Evolutionary conservation across 2,888 invertebrate species (phyloP).

Genomic region (Drosophila merina): DNA sequence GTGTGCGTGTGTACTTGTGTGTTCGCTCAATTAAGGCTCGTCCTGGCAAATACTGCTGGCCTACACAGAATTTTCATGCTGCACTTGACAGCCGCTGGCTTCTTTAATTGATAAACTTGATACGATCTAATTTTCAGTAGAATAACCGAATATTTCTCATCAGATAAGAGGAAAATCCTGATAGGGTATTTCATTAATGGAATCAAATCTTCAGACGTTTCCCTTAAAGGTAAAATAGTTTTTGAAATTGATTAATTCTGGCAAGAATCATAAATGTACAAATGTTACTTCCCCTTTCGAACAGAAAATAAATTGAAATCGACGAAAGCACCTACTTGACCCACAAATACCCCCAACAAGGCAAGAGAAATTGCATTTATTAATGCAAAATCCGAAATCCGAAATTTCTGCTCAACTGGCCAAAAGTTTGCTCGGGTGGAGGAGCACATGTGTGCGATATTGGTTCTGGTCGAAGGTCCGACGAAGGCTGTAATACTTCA

Average conservation of each 20-base stretch:
- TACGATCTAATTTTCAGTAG: constrained; percentile 1
- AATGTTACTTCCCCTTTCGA: constrained; percentile 2
- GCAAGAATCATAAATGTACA: not conserved
- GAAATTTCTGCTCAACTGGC: constrained; percentile 46
- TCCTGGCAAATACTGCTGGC: constrained; percentile 54
- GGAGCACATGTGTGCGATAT: constrained; percentile 4
- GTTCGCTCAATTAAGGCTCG: constrained; percentile 68
- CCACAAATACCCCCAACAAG: constrained; percentile 34
- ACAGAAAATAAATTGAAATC: constrained; percentile 38
- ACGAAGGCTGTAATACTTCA: constrained; percentile 53
- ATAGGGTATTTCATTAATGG: not conserved
- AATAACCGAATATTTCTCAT: constrained; percentile 7
- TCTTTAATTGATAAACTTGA: constrained; percentile 51
- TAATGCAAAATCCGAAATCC: constrained; percentile 64
- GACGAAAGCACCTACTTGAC: constrained; percentile 23
- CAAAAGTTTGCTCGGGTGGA: not conserved
- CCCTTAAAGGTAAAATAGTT: not conserved
- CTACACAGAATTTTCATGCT: constrained; percentile 40
- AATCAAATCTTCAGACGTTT: not conserved
- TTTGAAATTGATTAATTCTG: not conserved
- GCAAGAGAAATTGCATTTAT: constrained; percentile 54
- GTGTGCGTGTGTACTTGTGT: constrained; percentile 7
- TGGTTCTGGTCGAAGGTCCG: constrained; percentile 35
- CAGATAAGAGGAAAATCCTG: not conserved
- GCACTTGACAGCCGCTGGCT: constrained; percentile 47